Conservation (phyloP, 2,888 invertebrate genomes). For the Globia sparganii region DNA sequence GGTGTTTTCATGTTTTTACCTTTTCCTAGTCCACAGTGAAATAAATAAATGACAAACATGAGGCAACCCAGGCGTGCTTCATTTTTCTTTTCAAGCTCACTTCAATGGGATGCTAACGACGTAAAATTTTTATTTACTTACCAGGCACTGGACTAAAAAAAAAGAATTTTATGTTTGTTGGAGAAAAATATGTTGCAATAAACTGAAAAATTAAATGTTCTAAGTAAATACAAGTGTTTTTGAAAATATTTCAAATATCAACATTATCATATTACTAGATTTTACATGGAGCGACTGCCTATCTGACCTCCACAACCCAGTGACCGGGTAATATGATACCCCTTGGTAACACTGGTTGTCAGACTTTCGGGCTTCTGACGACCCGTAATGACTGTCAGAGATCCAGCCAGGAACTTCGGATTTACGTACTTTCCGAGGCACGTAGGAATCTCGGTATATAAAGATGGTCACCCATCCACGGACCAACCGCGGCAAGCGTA, state of each 20-base stretch:
- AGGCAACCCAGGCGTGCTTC: neutral
- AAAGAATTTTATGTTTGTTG: neutral
- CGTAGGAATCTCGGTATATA: neutral
- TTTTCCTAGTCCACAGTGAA: neutral
- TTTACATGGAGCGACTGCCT: neutral
- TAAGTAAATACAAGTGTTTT: neutral
- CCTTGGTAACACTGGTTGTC: neutral
- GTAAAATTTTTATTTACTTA: constrained; percentile 14
- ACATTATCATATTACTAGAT: too few species aligned
- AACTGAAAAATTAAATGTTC: neutral
- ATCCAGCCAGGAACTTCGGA: neutral
- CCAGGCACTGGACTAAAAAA: neutral
- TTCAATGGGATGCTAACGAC: constrained; percentile 39
- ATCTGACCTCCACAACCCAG: too few species aligned
- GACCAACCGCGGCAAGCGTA: neutral
- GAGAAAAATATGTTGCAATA: neutral
- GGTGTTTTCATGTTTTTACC: neutral
- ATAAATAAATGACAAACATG: constrained; percentile 17
- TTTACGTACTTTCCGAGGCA: neutral
- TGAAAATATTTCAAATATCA: constrained; percentile 8
- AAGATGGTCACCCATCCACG: neutral
- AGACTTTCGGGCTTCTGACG: neutral
- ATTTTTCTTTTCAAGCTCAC: constrained; percentile 12
- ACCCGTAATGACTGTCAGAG: neutral
- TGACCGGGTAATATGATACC: neutral